Percentiles rank a stretch among this genome's conserved stretches.
phyloP scores from a whole-genome alignment of 2,888 invertebrate species.

The Drosophila vallismaia region DNA sequence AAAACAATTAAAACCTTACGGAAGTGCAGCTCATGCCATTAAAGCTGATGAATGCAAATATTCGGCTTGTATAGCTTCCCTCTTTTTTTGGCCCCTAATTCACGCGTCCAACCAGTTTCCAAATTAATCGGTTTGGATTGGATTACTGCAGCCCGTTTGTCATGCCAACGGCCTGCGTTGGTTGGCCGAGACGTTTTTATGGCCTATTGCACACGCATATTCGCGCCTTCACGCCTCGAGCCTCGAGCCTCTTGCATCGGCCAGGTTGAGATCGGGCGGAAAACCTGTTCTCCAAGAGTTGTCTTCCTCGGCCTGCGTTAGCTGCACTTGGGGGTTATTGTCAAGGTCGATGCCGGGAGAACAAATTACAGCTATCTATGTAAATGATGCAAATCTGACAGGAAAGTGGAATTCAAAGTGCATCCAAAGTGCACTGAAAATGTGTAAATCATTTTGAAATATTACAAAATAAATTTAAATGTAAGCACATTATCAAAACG shows the following conservation, averaged over 20 bases:
- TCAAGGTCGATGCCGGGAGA: constrained; percentile 72
- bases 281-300: constrained; percentile 68
- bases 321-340: constrained; percentile 54
- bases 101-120: constrained; percentile 41
- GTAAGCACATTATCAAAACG: constrained; percentile 1
- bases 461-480: background rate
- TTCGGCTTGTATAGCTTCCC: constrained; percentile 23
- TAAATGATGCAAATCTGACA: constrained; percentile 68
- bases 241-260: constrained; percentile 11
- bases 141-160: constrained; percentile 50
- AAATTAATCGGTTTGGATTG: constrained; percentile 35
- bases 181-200: constrained; percentile 35
- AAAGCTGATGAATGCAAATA: constrained; percentile 42
- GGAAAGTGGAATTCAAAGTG: constrained; percentile 56
- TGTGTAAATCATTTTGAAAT: background rate
- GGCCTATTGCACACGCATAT: constrained; percentile 66
- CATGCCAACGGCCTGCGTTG: constrained; percentile 42
- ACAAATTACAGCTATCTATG: constrained; percentile 29
- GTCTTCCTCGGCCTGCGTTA: constrained; percentile 60
- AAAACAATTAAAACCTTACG: constrained; percentile 10
- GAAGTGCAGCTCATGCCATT: constrained; percentile 31
- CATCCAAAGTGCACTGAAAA: constrained; percentile 18
- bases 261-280: constrained; percentile 45
- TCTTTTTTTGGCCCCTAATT: constrained; percentile 22
- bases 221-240: constrained; percentile 59